phyloP scores from a whole-genome alignment of 2,888 invertebrate species.

The Hedya salicella region DNA sequence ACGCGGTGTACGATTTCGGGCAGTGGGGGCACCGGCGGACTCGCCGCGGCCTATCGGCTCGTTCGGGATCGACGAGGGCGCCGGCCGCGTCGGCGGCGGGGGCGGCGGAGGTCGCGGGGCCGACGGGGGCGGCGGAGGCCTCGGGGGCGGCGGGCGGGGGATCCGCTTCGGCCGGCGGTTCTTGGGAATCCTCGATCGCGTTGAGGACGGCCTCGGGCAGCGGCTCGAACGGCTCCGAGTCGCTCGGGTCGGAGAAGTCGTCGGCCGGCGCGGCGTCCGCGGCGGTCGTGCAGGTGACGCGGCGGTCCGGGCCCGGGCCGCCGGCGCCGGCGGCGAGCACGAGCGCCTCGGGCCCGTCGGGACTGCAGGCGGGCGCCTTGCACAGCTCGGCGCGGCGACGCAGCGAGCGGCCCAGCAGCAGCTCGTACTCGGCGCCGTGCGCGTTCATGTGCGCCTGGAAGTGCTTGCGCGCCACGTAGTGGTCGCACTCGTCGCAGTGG shows the following conservation, averaged over 20 bases:
- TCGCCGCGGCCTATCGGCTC: background rate
- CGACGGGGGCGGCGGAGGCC: constrained; percentile 58
- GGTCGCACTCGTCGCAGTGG: constrained; percentile 73
- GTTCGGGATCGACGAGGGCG: background rate
- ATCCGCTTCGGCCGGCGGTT: constrained; percentile 20
- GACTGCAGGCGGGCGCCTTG: background rate
- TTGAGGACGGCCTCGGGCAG: constrained; percentile 50
- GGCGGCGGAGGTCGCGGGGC: constrained; percentile 67
- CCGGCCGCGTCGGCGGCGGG: constrained; percentile 46
- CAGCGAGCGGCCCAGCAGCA: too few relatives aligned
- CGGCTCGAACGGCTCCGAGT: constrained; percentile 48
- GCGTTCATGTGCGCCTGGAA: constrained; percentile 70
- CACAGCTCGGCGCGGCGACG: too few relatives aligned
- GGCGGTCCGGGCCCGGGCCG: too few relatives aligned
- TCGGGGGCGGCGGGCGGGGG: constrained; percentile 53
- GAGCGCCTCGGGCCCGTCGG: background rate
- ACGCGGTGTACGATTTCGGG: constrained; percentile 74
- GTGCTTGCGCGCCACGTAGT: constrained; percentile 62
- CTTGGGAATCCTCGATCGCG: constrained; percentile 52
- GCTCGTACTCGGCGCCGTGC: constrained; percentile 53
- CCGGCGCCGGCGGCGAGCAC: constrained; percentile 40
- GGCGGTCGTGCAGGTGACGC: constrained; percentile 46
- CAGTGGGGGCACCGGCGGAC: constrained; percentile 77
- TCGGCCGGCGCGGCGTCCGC: constrained; percentile 6
- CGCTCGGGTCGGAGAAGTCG: constrained; percentile 45